phyloP scores from a whole-genome alignment of 2,888 invertebrate species.

The Microplitis manilae region DNA sequence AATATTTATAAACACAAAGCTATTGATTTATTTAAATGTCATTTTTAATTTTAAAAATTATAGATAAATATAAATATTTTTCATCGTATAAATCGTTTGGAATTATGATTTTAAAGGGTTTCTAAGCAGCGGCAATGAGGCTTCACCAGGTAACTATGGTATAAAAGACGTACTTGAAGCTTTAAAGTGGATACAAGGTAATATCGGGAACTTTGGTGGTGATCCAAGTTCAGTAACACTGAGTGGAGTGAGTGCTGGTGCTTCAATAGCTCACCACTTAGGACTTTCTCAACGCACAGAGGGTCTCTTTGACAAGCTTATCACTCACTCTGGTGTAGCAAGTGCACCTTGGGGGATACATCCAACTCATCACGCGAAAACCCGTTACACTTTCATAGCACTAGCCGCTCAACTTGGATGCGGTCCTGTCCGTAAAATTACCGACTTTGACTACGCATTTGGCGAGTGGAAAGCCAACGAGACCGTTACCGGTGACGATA shows the following conservation, averaged over 20 bases:
- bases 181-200: slow-evolving; percentile 62
- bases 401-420: slow-evolving; percentile 56
- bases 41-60: not conserved
- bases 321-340: slow-evolving; percentile 59
- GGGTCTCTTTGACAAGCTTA: slow-evolving; percentile 61
- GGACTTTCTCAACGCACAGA: slow-evolving; percentile 59
- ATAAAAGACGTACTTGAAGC: slow-evolving; percentile 63
- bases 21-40: not conserved
- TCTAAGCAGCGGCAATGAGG: slow-evolving; percentile 60
- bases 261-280: slow-evolving; percentile 55
- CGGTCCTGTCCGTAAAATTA: slow-evolving; percentile 11
- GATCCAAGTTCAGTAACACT: slow-evolving; percentile 60
- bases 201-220: slow-evolving; percentile 62
- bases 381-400: slow-evolving; percentile 47
- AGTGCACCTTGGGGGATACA: slow-evolving; percentile 51
- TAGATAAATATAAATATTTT: not conserved
- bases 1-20: no score
- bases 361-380: slow-evolving; percentile 46
- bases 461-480: slow-evolving; percentile 8
- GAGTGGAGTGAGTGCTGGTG: slow-evolving; percentile 61
- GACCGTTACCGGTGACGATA: slow-evolving; percentile 39
- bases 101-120: slow-evolving; percentile 55
- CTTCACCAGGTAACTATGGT: slow-evolving; percentile 64
- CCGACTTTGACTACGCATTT: slow-evolving; percentile 34
- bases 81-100: not conserved